These are phyloP conservation scores for Melipona beecheii DNA, from an alignment of 2,888 invertebrate species.

Conservation along the genomic window DNA sequence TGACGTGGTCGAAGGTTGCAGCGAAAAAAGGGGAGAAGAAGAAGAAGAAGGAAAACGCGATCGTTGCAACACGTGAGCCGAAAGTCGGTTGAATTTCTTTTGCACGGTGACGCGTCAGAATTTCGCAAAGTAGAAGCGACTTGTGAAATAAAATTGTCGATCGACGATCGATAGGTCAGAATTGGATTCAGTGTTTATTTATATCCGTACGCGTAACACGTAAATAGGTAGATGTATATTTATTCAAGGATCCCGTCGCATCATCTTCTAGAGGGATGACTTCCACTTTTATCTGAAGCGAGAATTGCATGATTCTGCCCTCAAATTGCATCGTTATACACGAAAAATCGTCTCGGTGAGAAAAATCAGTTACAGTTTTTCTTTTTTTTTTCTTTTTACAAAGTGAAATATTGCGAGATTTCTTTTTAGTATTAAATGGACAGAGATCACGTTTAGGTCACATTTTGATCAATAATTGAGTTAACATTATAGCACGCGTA, in stretches of 20 bases:
- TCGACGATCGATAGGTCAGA: background rate
- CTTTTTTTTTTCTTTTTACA: too few species aligned
- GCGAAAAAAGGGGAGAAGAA: too few species aligned
- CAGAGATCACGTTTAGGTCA: too few species aligned
- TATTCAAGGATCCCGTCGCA: background rate
- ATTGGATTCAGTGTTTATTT: background rate
- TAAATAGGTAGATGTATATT: background rate
- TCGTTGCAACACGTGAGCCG: background rate
- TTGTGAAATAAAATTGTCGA: background rate
- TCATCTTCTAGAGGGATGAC: background rate
- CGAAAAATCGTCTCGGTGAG: too few species aligned
- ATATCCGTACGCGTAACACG: background rate
- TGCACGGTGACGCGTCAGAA: background rate
- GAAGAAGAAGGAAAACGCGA: background rate
- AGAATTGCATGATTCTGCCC: background rate
- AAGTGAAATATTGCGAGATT: too few species aligned
- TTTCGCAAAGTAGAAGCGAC: background rate
- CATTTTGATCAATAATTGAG: too few species aligned
- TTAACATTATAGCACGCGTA: too few species aligned
- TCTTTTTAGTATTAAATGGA: too few species aligned
- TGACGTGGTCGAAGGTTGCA: background rate
- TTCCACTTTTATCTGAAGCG: conserved; percentile 13
- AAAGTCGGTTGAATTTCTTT: conserved; percentile 5
- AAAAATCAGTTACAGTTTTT: too few species aligned
- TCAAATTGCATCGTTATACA: background rate